Conservation (phyloP, 2,888 invertebrate species). For the Drosophila melanosoma region DNA sequence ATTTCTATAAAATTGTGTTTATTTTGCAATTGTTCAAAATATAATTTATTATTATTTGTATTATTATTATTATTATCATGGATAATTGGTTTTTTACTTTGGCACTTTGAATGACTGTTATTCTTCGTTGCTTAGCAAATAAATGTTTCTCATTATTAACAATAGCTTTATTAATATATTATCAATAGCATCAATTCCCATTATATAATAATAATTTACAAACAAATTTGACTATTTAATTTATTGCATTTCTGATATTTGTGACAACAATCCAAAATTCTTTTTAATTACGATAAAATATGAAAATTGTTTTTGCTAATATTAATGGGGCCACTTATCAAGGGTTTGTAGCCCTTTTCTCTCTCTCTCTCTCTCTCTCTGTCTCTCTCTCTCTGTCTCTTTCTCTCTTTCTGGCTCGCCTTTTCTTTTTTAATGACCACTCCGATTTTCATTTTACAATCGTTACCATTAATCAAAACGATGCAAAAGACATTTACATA, state of each 20-base stretch:
- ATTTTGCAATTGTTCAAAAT: neutral
- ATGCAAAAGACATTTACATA: constrained; percentile 42
- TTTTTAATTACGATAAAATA: neutral
- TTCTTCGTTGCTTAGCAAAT: neutral
- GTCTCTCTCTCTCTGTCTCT: neutral
- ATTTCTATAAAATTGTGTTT: neutral
- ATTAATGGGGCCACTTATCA: neutral
- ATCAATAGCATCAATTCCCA: neutral
- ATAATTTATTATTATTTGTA: neutral
- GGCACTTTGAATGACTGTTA: neutral
- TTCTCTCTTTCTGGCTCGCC: neutral
- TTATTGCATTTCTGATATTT: neutral
- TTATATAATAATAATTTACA: neutral
- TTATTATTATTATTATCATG: neutral
- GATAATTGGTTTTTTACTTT: neutral
- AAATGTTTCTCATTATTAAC: neutral
- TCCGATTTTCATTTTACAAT: constrained; percentile 11
- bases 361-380: neutral
- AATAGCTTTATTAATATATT: neutral
- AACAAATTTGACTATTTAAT: neutral
- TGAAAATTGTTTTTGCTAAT: neutral
- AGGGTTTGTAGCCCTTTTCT: neutral
- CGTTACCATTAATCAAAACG: constrained; percentile 35
- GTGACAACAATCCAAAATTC: neutral
- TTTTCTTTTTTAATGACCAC: constrained; percentile 5